phyloP scores from a whole-genome alignment of 2,888 invertebrate species.

The Plusia festucae region DNA sequence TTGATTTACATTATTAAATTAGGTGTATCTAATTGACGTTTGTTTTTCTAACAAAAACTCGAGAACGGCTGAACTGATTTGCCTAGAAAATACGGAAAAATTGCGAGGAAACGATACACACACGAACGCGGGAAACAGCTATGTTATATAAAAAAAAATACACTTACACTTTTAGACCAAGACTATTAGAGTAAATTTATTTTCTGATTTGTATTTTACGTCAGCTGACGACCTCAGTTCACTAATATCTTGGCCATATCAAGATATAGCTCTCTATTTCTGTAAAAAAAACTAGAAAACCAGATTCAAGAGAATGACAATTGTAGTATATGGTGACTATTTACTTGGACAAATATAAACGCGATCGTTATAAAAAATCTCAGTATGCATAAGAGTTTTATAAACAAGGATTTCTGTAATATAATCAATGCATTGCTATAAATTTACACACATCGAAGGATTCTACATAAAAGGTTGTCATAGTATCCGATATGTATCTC shows the following conservation, averaged over 20 bases:
- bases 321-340: no score
- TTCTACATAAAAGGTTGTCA: conserved; percentile 58
- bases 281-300: no score
- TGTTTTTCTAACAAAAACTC: no score
- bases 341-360: conserved; percentile 23
- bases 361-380: conserved; percentile 21
- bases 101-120: no score
- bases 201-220: neutral
- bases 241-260: neutral
- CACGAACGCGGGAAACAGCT: no score
- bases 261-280: neutral
- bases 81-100: no score
- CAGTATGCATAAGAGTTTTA: conserved; percentile 18
- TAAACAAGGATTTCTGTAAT: conserved; percentile 51
- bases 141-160: no score
- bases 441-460: conserved; percentile 42
- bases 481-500: conserved; percentile 59
- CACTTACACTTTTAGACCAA: no score
- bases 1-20: neutral
- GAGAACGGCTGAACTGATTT: no score
- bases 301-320: no score
- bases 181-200: no score
- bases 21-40: neutral
- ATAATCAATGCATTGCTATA: conserved; percentile 41
- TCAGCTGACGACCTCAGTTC: neutral